These are phyloP conservation scores for Nicator chloris DNA, from an alignment of 2,113 vertebrate species.

Conservation along the genomic window DNA sequence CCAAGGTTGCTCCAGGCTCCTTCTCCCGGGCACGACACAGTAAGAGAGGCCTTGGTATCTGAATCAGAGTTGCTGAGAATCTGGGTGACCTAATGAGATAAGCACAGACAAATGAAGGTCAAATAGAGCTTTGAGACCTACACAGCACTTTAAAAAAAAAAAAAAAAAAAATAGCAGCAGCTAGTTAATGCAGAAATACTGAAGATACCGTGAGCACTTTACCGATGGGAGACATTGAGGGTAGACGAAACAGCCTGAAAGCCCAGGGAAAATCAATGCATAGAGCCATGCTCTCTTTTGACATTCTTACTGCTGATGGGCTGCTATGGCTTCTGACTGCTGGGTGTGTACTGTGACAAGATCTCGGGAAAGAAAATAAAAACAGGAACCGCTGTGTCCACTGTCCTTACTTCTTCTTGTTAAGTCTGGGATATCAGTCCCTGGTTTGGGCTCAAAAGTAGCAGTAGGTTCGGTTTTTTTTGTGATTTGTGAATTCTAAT, in stretches of 20 bases:
- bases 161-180: background rate
- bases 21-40: constrained; percentile 87
- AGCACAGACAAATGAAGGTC: background rate
- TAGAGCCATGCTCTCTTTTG: background rate
- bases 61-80: constrained; percentile 79
- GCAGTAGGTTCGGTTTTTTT: background rate
- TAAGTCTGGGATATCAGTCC: background rate
- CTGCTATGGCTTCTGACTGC: background rate
- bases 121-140: background rate
- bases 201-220: background rate
- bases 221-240: background rate
- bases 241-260: background rate
- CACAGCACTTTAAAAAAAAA: background rate
- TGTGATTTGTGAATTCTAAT: background rate
- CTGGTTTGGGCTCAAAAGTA: background rate
- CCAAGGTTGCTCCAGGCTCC: constrained; percentile 90
- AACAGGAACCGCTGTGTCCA: background rate
- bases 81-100: constrained; percentile 80
- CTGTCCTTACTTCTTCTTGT: background rate
- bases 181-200: background rate
- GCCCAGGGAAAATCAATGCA: background rate
- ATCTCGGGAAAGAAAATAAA: background rate
- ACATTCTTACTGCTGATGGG: background rate
- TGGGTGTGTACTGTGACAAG: background rate
- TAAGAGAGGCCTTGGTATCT: constrained; percentile 80